phyloP scores from a whole-genome alignment of 2,888 invertebrate species.

The Ormia ochracea region DNA sequence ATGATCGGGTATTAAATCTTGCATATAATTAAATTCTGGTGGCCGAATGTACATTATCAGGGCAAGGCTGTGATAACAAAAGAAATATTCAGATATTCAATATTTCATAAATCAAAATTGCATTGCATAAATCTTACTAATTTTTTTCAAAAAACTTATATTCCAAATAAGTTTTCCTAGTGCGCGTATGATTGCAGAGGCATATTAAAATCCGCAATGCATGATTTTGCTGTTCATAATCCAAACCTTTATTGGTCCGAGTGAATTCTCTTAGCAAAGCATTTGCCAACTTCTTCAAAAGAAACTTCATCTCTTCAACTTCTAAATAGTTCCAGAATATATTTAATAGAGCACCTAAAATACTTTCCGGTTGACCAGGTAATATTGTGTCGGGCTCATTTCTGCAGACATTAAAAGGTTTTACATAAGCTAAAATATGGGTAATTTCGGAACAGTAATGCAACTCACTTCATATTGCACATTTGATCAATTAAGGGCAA shows the following conservation, averaged over 20 bases:
- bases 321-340: constrained; percentile 76
- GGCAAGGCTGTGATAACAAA: constrained; percentile 73
- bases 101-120: no score
- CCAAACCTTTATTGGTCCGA: constrained; percentile 72
- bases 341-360: constrained; percentile 72
- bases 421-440: neutral
- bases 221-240: constrained; percentile 76
- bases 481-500: constrained; percentile 77
- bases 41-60: constrained; percentile 75
- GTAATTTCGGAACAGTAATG: neutral
- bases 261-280: constrained; percentile 69
- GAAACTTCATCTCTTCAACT: constrained; percentile 72
- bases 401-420: constrained; percentile 37
- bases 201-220: constrained; percentile 77
- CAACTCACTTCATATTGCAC: constrained; percentile 66
- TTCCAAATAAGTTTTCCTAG: constrained; percentile 78
- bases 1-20: constrained; percentile 72
- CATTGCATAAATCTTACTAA: no score
- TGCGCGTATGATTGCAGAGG: constrained; percentile 78
- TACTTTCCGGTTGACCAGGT: constrained; percentile 70
- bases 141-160: constrained; percentile 78
- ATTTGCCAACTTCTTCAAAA: constrained; percentile 73
- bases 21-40: constrained; percentile 74
- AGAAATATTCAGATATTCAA: no score
- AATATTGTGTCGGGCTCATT: constrained; percentile 67